Evolutionary conservation across 2,888 invertebrate species (phyloP).

Genomic region (Sepioteuthis lessoniana): DNA sequence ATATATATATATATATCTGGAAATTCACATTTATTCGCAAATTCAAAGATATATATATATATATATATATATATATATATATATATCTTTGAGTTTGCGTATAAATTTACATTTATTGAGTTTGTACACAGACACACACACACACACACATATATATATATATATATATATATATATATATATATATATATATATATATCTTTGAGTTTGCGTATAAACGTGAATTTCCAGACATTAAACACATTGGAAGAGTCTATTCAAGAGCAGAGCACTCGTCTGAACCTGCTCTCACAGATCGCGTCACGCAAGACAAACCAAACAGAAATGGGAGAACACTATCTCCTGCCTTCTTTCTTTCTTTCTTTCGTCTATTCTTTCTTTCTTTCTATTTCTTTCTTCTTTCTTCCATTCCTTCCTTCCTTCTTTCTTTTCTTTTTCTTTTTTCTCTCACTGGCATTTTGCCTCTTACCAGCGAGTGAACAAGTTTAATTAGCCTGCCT

Average conservation of each 20-base stretch:
- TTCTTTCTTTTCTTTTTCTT: not conserved
- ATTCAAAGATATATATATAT: too few relatives aligned
- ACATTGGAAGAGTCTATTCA: not conserved
- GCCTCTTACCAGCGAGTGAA: not conserved
- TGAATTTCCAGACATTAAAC: not conserved
- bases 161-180: constrained; percentile 33
- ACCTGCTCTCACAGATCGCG: not conserved
- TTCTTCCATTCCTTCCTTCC: too few relatives aligned
- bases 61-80: not conserved
- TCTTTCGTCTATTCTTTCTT: not conserved
- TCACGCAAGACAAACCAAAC: not conserved
- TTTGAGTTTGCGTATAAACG: not conserved
- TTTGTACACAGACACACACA: too few relatives aligned
- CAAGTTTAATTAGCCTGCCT: constrained; percentile 8
- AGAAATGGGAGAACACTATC: too few relatives aligned
- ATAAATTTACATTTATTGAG: too few relatives aligned
- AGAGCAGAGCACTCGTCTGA: constrained; percentile 7
- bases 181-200: not conserved
- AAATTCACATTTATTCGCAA: too few relatives aligned
- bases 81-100: not conserved
- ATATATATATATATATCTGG: too few relatives aligned
- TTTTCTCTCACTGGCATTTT: not conserved
- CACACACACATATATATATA: not conserved
- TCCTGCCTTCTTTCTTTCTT: too few relatives aligned
- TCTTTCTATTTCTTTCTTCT: too few relatives aligned